Evolutionary conservation across 37 sponge, comb jelly and placozoan species (phyloP).

Genomic region (Ephydatia muelleri): DNA sequence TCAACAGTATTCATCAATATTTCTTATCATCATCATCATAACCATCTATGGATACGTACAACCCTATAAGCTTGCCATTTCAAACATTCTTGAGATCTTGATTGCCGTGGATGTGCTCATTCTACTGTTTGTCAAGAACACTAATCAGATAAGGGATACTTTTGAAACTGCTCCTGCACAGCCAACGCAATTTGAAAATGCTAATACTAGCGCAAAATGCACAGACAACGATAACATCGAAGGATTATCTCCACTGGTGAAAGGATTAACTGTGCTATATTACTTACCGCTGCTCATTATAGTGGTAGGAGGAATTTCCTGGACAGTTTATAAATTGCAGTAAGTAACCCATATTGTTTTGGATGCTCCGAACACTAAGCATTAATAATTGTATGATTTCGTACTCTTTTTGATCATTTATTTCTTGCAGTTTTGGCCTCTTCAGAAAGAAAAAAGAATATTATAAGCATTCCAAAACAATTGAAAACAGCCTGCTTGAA

Average conservation of each 20-base stretch:
- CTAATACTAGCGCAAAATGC: neutral
- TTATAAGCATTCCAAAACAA: too few relatives aligned
- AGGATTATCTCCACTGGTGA: neutral
- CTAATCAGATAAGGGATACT: neutral
- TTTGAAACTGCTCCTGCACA: neutral
- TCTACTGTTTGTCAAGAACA: constrained; percentile 24
- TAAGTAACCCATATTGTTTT: too few relatives aligned
- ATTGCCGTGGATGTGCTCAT: constrained; percentile 27
- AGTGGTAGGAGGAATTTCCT: neutral
- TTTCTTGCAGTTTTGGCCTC: too few relatives aligned
- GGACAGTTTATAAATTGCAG: too few relatives aligned
- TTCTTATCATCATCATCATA: constrained; percentile 23
- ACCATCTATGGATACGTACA: constrained; percentile 22
- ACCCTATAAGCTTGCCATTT: constrained; percentile 30
- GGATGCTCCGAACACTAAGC: too few relatives aligned
- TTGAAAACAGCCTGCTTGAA: too few relatives aligned
- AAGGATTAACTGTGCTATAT: constrained; percentile 3
- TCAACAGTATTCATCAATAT: constrained; percentile 19
- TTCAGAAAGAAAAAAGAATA: too few relatives aligned
- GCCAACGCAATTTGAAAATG: too few relatives aligned
- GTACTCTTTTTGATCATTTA: neutral
- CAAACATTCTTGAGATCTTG: constrained; percentile 47
- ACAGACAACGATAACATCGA: neutral
- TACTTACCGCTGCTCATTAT: constrained; percentile 22
- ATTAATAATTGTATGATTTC: neutral